Base-by-base conservation (phyloP, 53 echinoderm and acorn worm species). In the Patiria pectinifera region DNA sequence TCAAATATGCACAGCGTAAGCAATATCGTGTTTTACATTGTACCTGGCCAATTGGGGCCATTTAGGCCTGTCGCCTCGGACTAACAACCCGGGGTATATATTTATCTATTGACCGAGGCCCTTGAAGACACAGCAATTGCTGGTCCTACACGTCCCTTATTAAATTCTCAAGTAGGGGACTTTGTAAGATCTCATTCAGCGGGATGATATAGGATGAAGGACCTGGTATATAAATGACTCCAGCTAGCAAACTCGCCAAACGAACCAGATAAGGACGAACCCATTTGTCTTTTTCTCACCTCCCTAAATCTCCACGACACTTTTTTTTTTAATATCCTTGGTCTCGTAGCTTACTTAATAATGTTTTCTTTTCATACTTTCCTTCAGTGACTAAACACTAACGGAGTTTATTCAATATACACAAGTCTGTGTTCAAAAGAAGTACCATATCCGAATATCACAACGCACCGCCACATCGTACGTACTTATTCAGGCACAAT, bases 11-110 rank as follows among this genome's bases (percentile, higher is more conserved):
- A 47, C 62, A 90, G 66, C 48, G 90, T 63, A 63, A 81, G 90
- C 81, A 81, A 90, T 90, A 90, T 90, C 90, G 77, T 90, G 90
- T 82, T 82, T 76, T 88, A 88, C 88, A 62, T 35, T 88, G 80
- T 46, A 81, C 66, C 62, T 46, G 90, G 18, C 59, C 49, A 45
- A 59, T 43, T 49, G 80, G 7, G 82, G 69, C 77, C 81, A 79
- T 77, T 83, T 89, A 89, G 78, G 76, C 69, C 71, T 69, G 90
- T 90, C 90, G 80, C 69, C 90, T 69, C 8, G 46, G 62, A 53
- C 45, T 80, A n/a, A 80, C 72, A 4, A 49, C 72, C 53, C 72
- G 47, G 74, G 45, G 75, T 22, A 46, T 66, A 80, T 81, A 48
- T 69, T 81, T 69, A 45, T 58, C 19, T 80, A 45, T 90, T 90